Conservation (phyloP, 2,888 invertebrate genomes). For the Drepanosiphum platanoidis region DNA sequence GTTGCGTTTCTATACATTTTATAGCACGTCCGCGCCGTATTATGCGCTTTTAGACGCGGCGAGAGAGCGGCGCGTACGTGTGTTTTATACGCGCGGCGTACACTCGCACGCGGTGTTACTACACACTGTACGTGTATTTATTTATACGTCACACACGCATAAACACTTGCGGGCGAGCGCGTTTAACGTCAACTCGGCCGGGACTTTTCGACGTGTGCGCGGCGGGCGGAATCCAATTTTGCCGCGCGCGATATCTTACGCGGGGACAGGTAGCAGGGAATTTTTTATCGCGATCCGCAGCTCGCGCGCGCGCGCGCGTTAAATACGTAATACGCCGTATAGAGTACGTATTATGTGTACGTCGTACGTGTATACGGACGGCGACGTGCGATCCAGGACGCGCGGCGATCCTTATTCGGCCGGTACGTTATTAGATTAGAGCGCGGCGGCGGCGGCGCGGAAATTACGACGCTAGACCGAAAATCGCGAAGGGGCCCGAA, state of each 20-base stretch:
- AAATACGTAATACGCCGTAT: constrained; percentile 1
- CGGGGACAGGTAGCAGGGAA: neutral
- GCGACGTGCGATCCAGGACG: too few relatives aligned
- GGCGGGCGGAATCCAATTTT: neutral
- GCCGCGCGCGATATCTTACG: neutral
- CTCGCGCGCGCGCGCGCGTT: neutral
- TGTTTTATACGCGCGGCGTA: neutral
- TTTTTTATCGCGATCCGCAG: neutral
- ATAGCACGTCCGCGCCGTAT: constrained; percentile 10
- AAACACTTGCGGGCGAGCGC: neutral
- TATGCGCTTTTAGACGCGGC: too few relatives aligned
- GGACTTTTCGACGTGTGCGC: constrained; percentile 5
- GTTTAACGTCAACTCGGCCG: constrained; percentile 1
- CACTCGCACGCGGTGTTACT: neutral
- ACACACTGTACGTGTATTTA: too few relatives aligned
- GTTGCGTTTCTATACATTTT: neutral
- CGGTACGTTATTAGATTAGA: neutral
- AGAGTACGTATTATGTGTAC: too few relatives aligned
- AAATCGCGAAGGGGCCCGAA: too few relatives aligned
- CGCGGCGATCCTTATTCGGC: neutral
- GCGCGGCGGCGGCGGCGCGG: too few relatives aligned
- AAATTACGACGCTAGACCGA: too few relatives aligned
- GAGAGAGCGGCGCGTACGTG: neutral
- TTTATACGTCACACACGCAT: too few relatives aligned
- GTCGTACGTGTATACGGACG: too few relatives aligned